phyloP scores from a whole-genome alignment of 2,888 invertebrate genomes.

The Eupithecia dodoneata region DNA sequence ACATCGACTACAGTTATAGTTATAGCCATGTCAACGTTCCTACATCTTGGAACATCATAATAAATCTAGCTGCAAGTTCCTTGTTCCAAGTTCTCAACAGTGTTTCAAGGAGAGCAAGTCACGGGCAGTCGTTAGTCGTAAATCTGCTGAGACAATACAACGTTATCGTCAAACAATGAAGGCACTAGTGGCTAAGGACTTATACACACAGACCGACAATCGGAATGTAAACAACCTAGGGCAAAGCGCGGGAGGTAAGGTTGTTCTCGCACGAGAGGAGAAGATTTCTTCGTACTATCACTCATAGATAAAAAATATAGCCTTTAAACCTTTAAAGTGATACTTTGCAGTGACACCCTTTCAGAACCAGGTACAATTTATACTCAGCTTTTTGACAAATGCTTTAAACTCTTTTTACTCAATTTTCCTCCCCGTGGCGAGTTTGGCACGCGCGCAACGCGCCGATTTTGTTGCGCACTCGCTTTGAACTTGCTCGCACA shows the following conservation, averaged over 20 bases:
- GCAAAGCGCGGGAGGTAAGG: not conserved
- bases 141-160: conserved; percentile 29
- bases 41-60: not conserved
- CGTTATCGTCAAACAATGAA: conserved; percentile 31
- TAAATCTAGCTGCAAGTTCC: conserved; percentile 5
- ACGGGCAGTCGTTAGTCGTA: conserved; percentile 21
- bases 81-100: conserved; percentile 8
- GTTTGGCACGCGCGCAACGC: no score
- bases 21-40: not conserved
- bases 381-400: no score
- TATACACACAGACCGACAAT: conserved; percentile 30
- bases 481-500: no score
- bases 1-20: not conserved
- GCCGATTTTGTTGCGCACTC: no score
- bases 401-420: no score
- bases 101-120: conserved; percentile 8
- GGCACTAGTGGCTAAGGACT: conserved; percentile 18
- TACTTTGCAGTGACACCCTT: no score
- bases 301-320: not conserved
- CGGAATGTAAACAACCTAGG: conserved; percentile 15
- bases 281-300: not conserved
- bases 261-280: not conserved
- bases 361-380: no score
- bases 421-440: no score
- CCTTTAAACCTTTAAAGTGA: no score